Percentiles rank a stretch among this genome's conserved stretches.
Conservation (phyloP, 1,140 invertebrate genomes). For the Anoplophora glabripennis region DNA sequence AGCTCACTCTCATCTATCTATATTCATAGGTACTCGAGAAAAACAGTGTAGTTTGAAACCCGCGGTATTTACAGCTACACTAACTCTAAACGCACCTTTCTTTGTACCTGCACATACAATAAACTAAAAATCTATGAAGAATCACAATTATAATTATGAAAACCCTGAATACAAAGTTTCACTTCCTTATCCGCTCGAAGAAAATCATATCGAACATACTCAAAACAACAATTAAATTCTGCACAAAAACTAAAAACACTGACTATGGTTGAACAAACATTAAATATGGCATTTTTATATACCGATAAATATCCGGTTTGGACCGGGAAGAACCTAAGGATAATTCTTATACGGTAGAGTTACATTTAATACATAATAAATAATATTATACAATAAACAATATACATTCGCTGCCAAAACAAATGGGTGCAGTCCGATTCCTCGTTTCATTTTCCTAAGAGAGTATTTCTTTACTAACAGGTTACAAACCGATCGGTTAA, state of each 20-base stretch:
- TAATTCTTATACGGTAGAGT: background rate
- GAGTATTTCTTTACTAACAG: constrained; percentile 12
- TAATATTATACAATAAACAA: background rate
- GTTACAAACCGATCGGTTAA: constrained; percentile 13
- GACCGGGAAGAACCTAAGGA: constrained; percentile 9
- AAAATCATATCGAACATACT: constrained; percentile 1
- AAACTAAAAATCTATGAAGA: constrained; percentile 11
- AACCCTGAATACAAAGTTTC: constrained; percentile 12
- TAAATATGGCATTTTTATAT: constrained; percentile 4
- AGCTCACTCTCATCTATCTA: background rate
- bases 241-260: background rate
- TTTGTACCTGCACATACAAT: constrained; percentile 1
- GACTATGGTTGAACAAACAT: constrained; percentile 9
- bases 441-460: constrained; percentile 7
- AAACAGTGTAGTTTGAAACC: background rate
- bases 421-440: constrained; percentile 9
- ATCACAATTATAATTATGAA: constrained; percentile 13
- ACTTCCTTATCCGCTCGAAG: background rate
- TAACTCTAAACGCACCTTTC: background rate
- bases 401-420: constrained; percentile 7
- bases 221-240: background rate
- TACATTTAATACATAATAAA: background rate
- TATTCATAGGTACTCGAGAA: background rate
- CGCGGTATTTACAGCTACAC: background rate
- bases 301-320: constrained; percentile 16